These are phyloP conservation scores for Alexandromys fortis DNA, from an alignment of 2,113 vertebrate genomes.

Conservation along the genomic window DNA sequence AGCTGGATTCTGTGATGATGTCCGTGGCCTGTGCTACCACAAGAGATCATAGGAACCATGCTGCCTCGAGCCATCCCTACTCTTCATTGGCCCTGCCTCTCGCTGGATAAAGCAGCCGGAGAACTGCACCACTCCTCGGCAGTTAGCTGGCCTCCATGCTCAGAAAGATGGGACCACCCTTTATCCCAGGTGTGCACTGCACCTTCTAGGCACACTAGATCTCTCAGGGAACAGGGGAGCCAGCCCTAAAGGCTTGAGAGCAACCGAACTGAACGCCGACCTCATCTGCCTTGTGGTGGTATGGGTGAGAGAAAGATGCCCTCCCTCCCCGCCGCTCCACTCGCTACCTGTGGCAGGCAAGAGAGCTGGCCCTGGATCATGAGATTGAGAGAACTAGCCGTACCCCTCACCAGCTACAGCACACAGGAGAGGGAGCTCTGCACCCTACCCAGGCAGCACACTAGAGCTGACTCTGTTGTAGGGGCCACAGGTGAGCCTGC, in stretches of 20 bases:
- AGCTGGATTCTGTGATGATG: neutral
- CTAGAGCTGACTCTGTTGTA: neutral
- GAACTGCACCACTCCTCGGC: neutral
- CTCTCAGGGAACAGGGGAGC: neutral
- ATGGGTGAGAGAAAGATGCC: neutral
- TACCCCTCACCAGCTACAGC: neutral
- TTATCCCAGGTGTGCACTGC: accelerated
- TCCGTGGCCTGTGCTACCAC: neutral
- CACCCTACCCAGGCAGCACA: neutral
- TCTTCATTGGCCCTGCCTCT: neutral
- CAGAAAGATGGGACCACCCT: neutral
- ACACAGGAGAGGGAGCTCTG: neutral
- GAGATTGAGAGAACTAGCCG: neutral
- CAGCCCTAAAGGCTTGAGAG: neutral
- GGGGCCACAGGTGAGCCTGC: neutral
- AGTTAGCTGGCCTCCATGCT: neutral
- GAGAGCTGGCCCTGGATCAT: neutral
- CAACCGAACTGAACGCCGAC: too few species aligned
- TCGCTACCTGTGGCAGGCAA: neutral
- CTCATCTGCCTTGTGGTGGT: too few species aligned
- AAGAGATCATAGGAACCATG: neutral
- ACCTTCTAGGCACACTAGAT: neutral
- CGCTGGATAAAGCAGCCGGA: neutral
- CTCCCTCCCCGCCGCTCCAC: too few species aligned
- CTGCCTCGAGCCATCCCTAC: neutral